phyloP scores from a whole-genome alignment of 2,113 vertebrate genomes.

The Charadrius vociferus region DNA sequence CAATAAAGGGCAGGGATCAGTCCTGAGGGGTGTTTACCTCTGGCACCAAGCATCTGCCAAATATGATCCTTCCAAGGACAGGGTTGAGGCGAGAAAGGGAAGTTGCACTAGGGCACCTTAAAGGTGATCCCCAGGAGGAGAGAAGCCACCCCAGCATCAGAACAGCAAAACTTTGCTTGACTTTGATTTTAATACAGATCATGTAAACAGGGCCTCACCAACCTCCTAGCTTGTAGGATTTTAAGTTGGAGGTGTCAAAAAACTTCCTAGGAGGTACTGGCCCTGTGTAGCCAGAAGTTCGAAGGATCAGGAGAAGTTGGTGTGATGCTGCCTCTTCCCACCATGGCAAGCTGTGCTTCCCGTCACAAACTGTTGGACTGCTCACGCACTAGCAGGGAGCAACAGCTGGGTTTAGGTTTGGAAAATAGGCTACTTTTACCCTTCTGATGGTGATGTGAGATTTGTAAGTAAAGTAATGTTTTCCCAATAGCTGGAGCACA shows the following conservation, averaged over 20 bases:
- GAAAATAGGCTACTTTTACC: not conserved
- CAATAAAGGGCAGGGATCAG: not conserved
- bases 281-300: not conserved
- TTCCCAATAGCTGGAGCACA: not conserved
- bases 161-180: not conserved
- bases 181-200: not conserved
- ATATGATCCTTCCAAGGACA: not conserved
- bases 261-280: not conserved
- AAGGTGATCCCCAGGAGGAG: not conserved
- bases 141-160: accelerated
- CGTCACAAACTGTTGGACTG: not conserved
- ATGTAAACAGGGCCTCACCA: not conserved
- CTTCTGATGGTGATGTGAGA: not conserved
- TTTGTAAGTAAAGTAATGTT: not conserved
- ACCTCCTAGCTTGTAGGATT: not conserved
- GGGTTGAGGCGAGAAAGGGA: not conserved
- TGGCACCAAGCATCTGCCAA: not conserved
- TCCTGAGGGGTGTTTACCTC: not conserved
- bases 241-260: not conserved
- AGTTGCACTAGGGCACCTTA: not conserved
- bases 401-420: not conserved
- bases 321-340: not conserved
- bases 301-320: not conserved
- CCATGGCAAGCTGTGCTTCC: not conserved
- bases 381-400: not conserved